Evolutionary conservation across 2,113 vertebrate species (phyloP).

Genomic region (Micronisus gabar): DNA sequence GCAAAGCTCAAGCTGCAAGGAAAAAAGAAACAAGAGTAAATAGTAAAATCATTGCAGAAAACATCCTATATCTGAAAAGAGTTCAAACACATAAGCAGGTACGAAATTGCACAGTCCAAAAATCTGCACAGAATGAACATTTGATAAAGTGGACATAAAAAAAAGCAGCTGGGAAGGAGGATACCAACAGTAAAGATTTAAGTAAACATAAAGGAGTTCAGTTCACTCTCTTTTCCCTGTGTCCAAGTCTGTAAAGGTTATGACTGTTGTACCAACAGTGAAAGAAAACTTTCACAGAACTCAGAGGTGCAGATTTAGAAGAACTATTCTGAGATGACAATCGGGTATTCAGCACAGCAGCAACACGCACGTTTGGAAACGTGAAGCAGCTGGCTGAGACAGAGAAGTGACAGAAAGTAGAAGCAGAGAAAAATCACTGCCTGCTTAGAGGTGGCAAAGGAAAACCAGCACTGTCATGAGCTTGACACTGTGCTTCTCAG

Average conservation of each 20-base stretch:
- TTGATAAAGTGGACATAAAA: neutral
- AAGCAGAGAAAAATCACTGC: neutral
- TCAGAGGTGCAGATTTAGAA: neutral
- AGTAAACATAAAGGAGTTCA: neutral
- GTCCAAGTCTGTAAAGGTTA: neutral
- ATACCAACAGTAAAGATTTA: neutral
- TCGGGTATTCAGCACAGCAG: neutral
- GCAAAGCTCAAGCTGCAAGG: neutral
- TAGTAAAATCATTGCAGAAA: neutral
- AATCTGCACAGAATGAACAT: neutral
- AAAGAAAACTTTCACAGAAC: neutral
- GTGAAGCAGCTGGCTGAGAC: neutral
- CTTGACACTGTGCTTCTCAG: neutral
- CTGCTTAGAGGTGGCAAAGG: neutral
- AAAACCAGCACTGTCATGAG: neutral
- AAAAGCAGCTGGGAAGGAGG: neutral
- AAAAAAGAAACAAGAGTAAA: neutral
- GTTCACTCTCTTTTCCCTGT: neutral
- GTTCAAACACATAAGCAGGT: neutral
- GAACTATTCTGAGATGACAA: neutral
- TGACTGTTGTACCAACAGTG: neutral
- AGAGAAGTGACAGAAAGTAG: neutral
- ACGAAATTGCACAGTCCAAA: neutral
- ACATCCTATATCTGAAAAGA: neutral
- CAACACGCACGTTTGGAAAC: neutral